Base-by-base conservation (phyloP, 2,113 vertebrate genomes). In the Pipa parva region DNA sequence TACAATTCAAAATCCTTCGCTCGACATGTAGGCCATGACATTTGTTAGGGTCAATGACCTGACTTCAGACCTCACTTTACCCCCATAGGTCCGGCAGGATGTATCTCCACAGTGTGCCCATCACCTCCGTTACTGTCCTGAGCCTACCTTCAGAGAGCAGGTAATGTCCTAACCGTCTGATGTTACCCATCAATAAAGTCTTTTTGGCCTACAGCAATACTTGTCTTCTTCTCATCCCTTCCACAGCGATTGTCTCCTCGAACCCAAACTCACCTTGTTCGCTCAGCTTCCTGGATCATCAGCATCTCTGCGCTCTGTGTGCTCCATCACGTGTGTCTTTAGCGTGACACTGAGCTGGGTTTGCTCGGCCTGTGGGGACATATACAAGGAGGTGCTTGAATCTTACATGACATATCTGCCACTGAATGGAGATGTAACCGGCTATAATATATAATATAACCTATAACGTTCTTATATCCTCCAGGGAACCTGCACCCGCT, bases 81-180 rank as follows among this genome's bases (percentile, higher is more conserved):
- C 29, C 5, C 57, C 77, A 24, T 71, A 86, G 83, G 39, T 81
- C 80, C 49, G 29, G 61, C 60, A 85, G 83, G 0, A 75, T 88
- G 65, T 90, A 90, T 50, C 88, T 88, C 52, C 76, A 72, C 0
- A 89, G 84, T 52, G 71, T 84, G 29, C 74, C 80, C 37, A 74
- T 85, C 66, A 90, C 87, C 68, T 82, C 76, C 31, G 52, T 89
- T 26, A 80, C n/a, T 39, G 26, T 77, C 10, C 0, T 77, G 60
- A 77, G 49, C 11, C 28, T 25, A 7, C 45, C 29, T 13, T 2
- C 29, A 4, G 13, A 50, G 4, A 11, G 21, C 20, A 13, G 25
- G 26, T 63, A 48, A 55, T n/a, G n/a, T n/a, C n/a, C n/a, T n/a
- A n/a, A n/a, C n/a, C n/a, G n/a, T n/a, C n/a, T n/a, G n/a, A 15